phyloP scores from a whole-genome alignment of 2,113 vertebrate genomes.

The Physeter macrocephalus region DNA sequence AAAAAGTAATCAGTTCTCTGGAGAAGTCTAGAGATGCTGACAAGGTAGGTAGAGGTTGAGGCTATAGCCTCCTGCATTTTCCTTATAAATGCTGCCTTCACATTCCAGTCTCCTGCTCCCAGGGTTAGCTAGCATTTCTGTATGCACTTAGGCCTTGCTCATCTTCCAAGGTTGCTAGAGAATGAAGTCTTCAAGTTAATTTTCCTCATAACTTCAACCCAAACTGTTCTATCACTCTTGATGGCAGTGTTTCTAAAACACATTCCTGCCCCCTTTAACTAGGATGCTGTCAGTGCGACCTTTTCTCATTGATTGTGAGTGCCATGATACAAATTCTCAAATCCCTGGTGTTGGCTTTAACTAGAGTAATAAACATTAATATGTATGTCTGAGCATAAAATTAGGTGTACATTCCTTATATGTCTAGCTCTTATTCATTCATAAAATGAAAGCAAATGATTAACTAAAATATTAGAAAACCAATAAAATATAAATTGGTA shows the following conservation, averaged over 20 bases:
- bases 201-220: neutral
- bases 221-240: neutral
- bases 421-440: neutral
- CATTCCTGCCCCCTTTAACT: neutral
- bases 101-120: no score
- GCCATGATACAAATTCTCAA: neutral
- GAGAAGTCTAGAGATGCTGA: constrained; percentile 88
- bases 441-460: neutral
- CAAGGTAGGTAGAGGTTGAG: constrained; percentile 80
- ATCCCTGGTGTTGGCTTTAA: neutral
- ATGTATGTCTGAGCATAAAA: neutral
- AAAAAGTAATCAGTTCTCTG: constrained; percentile 79
- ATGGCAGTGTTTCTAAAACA: neutral
- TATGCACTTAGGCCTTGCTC: neutral
- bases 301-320: neutral
- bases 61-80: neutral
- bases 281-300: neutral
- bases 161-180: neutral
- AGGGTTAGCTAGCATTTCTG: neutral
- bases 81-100: neutral
- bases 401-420: neutral
- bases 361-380: neutral
- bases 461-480: neutral
- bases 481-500: constrained; percentile 7
- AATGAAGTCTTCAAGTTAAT: neutral